Conservation (phyloP, 2,797 vertebrate genomes). For the Bradypodion ventrale region DNA sequence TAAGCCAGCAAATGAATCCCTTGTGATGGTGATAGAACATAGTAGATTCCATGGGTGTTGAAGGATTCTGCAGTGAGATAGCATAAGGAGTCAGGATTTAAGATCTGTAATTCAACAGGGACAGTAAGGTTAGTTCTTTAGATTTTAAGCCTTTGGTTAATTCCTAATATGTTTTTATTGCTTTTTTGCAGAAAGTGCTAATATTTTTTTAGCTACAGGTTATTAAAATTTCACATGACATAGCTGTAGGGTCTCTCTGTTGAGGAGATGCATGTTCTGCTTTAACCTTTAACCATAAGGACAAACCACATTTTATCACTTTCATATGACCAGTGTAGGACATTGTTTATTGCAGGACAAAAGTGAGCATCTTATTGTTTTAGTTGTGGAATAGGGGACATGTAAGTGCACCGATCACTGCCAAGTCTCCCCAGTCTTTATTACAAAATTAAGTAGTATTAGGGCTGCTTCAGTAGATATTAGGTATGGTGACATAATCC, state of each 20-base stretch:
- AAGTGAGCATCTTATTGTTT: background rate
- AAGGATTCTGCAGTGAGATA: background rate
- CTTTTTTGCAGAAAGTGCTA: background rate
- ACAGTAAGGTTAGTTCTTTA: background rate
- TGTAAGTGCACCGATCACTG: background rate
- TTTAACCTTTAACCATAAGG: background rate
- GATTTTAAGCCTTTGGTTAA: background rate
- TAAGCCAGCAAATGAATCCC: background rate
- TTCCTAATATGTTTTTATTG: background rate
- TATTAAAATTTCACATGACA: background rate
- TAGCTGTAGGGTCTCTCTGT: fast-evolving
- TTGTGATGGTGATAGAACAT: background rate
- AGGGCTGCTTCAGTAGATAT: background rate
- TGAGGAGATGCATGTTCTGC: background rate
- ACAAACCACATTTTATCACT: background rate
- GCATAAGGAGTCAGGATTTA: background rate
- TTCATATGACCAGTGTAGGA: fast-evolving
- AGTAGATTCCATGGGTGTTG: background rate
- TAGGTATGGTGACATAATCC: background rate
- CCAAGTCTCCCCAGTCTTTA: background rate
- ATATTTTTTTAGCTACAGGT: background rate
- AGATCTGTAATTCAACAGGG: background rate
- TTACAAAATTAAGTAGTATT: background rate
- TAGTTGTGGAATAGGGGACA: background rate
- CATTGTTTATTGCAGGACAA: background rate